These are phyloP conservation scores for Sphecodes monilicornis DNA, from an alignment of 2,888 invertebrate genomes.

Conservation along the genomic window DNA sequence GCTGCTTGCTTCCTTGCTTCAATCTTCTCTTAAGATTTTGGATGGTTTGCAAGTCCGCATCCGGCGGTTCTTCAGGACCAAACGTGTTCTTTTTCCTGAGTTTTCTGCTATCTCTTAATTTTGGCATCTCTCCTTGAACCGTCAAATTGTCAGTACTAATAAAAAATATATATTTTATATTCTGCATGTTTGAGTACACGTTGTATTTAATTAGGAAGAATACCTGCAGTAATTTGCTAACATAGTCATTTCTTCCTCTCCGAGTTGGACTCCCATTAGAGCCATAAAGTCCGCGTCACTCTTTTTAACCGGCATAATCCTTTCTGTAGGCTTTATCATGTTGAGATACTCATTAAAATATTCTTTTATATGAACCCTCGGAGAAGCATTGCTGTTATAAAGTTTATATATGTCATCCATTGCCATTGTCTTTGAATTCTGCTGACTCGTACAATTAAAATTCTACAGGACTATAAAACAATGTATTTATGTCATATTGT, in stretches of 20 bases:
- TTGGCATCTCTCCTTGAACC: constrained; percentile 73
- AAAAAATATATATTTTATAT: constrained; percentile 25
- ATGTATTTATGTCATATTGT: background rate
- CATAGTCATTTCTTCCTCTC: constrained; percentile 83
- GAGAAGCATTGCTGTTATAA: constrained; percentile 69
- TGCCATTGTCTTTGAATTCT: background rate
- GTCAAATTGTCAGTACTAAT: constrained; percentile 77
- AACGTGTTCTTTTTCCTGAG: constrained; percentile 65
- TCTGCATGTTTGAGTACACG: background rate
- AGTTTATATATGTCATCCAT: constrained; percentile 75
- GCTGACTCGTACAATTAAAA: background rate
- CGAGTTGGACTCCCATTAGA: constrained; percentile 77
- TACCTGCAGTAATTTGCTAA: constrained; percentile 85
- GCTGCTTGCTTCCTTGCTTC: constrained; percentile 44
- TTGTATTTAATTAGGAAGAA: background rate
- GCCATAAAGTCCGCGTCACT: constrained; percentile 38
- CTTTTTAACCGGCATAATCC: constrained; percentile 5
- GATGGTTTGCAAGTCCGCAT: constrained; percentile 74
- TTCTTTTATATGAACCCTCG: constrained; percentile 68
- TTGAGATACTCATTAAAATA: constrained; percentile 71
- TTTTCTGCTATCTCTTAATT: constrained; percentile 28
- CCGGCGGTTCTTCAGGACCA: constrained; percentile 66
- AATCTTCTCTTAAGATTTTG: constrained; percentile 66
- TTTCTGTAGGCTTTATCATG: constrained; percentile 11
- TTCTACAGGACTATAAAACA: background rate